Percentiles rank a stretch among this genome's conserved stretches.
Evolutionary conservation across 2,113 vertebrate species (phyloP).

Genomic region (Nematolebias whitei): DNA sequence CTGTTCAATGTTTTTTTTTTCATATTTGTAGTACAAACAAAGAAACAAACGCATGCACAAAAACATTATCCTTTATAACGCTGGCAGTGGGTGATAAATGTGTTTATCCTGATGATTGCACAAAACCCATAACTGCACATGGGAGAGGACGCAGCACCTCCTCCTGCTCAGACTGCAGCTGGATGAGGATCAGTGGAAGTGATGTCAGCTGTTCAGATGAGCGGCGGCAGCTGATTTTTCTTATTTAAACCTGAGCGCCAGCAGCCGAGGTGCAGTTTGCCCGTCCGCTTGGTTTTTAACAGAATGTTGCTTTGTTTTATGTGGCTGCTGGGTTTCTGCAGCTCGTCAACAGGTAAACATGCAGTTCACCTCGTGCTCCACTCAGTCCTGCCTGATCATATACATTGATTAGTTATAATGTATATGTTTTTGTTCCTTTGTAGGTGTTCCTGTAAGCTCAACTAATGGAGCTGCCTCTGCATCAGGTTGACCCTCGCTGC

Average conservation of each 20-base stretch:
- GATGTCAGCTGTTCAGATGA: constrained; percentile 21
- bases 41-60: no score
- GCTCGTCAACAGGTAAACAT: constrained; percentile 27
- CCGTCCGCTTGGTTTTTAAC: neutral
- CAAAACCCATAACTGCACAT: no score
- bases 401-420: no score
- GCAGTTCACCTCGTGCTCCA: rapidly evolving
- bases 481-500: neutral
- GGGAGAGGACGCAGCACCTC: neutral
- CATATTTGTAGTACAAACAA: no score
- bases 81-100: no score
- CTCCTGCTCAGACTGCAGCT: neutral
- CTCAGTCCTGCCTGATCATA: rapidly evolving
- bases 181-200: constrained; percentile 22
- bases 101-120: no score
- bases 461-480: neutral
- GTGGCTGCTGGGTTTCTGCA: constrained; percentile 22
- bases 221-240: neutral
- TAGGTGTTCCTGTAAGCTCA: neutral
- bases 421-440: neutral
- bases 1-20: no score
- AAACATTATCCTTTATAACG: no score
- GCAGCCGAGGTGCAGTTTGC: rapidly evolving
- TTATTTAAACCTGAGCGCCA: neutral
- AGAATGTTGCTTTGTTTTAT: neutral